phyloP scores from a whole-genome alignment of 2,113 vertebrate genomes.

The Gnathonemus longibarbis region DNA sequence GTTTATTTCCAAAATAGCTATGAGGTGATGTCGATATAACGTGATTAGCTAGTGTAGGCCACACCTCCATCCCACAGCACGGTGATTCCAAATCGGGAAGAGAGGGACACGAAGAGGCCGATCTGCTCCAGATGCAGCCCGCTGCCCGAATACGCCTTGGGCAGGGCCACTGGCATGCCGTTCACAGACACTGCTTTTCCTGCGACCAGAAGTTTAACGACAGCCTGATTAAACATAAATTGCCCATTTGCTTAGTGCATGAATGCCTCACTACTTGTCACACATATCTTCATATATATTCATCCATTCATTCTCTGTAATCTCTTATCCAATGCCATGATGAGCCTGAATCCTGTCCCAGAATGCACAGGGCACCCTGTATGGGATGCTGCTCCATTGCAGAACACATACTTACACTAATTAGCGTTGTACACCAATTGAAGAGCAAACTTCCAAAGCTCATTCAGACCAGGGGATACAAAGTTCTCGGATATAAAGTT shows the following conservation, averaged over 20 bases:
- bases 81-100: constrained; percentile 65
- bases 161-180: constrained; percentile 64
- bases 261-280: neutral
- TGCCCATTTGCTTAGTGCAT: neutral
- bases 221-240: neutral
- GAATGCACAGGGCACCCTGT: neutral
- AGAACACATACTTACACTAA: neutral
- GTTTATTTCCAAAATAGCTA: neutral
- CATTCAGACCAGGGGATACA: neutral
- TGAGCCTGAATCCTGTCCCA: neutral
- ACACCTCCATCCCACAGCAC: constrained; percentile 87
- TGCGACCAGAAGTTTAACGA: constrained; percentile 32
- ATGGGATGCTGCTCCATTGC: neutral
- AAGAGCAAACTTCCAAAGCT: neutral
- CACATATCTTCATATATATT: neutral
- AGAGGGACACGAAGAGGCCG: constrained; percentile 73
- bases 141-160: constrained; percentile 72
- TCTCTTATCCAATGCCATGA: neutral
- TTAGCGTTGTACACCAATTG: neutral
- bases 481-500: neutral
- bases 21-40: neutral
- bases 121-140: constrained; percentile 64
- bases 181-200: constrained; percentile 79
- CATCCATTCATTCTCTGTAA: neutral
- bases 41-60: neutral